Evolutionary conservation across 2,797 vertebrate genomes (phyloP).

Genomic region (Rhinophrynus dorsalis): DNA sequence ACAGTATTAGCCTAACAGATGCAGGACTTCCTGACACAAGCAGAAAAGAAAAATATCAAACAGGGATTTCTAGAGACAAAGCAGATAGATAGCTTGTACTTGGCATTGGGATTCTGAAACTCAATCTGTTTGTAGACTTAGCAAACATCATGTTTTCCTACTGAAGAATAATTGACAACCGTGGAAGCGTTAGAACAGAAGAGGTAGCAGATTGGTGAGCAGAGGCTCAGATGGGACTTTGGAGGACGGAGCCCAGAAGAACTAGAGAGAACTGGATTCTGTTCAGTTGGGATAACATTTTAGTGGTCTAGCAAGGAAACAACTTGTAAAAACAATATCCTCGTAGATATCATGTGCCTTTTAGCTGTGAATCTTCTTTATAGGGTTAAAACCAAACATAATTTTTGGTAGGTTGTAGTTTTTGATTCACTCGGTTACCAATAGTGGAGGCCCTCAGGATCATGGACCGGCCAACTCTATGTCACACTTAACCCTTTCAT

Average conservation of each 20-base stretch:
- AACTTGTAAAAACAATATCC: background rate
- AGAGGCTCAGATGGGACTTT: conserved; percentile 35
- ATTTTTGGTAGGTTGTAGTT: too few species aligned
- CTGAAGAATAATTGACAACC: conserved; percentile 32
- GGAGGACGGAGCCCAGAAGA: conserved; percentile 15
- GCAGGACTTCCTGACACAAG: conserved; percentile 32
- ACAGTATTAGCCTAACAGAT: conserved; percentile 16
- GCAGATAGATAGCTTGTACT: conserved; percentile 24
- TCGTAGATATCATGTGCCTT: too few species aligned
- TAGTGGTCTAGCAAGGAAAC: background rate
- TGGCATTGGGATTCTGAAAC: conserved; percentile 24
- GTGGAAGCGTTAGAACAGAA: conserved; percentile 36
- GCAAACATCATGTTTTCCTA: conserved; percentile 46
- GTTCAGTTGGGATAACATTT: conserved; percentile 22
- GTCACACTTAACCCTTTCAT: too few species aligned
- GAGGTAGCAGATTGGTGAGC: conserved; percentile 43
- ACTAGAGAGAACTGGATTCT: conserved; percentile 19
- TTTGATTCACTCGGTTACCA: too few species aligned
- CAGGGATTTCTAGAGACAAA: background rate
- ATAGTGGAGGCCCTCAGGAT: too few species aligned
- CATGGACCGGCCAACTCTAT: too few species aligned
- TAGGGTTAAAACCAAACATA: too few species aligned
- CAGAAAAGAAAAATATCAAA: conserved; percentile 10
- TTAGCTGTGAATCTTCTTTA: too few species aligned
- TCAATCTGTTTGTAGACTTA: conserved; percentile 43